Evolutionary conservation across 2,113 vertebrate genomes (phyloP), one percentile per base, ranked within the genome.

Genomic region (Varanus salvator): DNA sequence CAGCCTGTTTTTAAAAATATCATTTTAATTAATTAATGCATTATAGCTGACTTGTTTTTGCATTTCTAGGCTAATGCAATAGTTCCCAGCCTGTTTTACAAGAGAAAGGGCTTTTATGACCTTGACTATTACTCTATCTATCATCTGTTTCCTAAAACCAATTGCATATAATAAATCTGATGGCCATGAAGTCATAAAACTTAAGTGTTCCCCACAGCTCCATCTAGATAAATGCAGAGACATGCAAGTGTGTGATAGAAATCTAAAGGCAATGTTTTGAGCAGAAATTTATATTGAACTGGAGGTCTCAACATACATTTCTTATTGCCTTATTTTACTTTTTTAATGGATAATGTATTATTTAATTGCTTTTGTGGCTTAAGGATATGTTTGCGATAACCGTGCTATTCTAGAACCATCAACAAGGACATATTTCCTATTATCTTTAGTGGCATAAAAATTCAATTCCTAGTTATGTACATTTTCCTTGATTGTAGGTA

Each of bases 101-200:
- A 72, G 64, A 88, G 60, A 91, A 84, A 57, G 31, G 64, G 3
- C 60, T 7, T 48, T 87, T 84, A 87, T 84, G 64, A 87, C 81
- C 72, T 87, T 88, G 80, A 88, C 15, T 84, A 76, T 64, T 78
- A 80, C 8, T 85, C 1, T 60, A 31, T 6, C 23, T 91, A 75
- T 38, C 76, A 84, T 0, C 1, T 12, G 23, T 94, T 91, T 91
- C 44, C n/a, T 90, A 57, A 90, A 93, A 90, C 7, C 86, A 87
- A 71, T 57, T 34, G 74, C 80, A 87, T n/a, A 64, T 89, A 94
- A 82, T 57, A 38, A 87, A 86, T 91, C 72, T 93, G 4, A 74
- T 89, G 52, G 44, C 12, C 17, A 87, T 88, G 34, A 90, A 91
- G 91, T 57, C 69, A 80, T 75, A 84, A 80, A 86, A 82, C 80